phyloP scores from a whole-genome alignment of 2,888 invertebrate species.

The Oscheius sp. region DNA sequence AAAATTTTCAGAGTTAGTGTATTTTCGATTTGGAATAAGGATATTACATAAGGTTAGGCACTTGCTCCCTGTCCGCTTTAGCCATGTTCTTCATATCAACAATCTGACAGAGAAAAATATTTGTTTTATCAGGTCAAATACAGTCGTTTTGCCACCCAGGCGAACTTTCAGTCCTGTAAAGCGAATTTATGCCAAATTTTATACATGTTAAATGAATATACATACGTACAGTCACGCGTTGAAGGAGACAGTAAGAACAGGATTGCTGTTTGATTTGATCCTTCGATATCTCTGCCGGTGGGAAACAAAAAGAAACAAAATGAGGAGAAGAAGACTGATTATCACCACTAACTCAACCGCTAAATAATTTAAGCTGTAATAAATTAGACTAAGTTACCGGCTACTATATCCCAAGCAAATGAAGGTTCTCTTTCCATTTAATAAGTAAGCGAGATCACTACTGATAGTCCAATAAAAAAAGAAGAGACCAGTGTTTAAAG shows the following conservation, averaged over 20 bases:
- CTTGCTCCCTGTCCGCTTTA: constrained; percentile 10
- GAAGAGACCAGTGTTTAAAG: neutral
- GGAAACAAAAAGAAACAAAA: constrained; percentile 3
- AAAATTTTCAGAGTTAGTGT: constrained; percentile 13
- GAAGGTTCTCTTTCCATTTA: neutral
- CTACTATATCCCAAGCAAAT: constrained; percentile 8
- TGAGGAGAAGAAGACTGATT: constrained; percentile 4
- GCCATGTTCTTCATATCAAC: constrained; percentile 14
- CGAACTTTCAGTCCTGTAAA: constrained; percentile 18
- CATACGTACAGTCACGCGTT: neutral
- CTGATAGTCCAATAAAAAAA: neutral
- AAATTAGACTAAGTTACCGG: neutral
- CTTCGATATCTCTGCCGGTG: constrained; percentile 13
- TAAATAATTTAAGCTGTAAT: neutral
- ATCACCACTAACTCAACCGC: neutral
- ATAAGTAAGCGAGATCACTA: too few species aligned
- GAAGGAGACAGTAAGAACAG: neutral
- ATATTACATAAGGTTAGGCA: neutral
- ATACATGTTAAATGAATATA: constrained; percentile 3
- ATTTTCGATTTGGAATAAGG: constrained; percentile 4
- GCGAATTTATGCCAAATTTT: constrained; percentile 10
- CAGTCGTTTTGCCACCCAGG: constrained; percentile 43
- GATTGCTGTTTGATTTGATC: constrained; percentile 8
- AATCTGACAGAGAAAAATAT: constrained; percentile 16
- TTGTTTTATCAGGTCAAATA: constrained; percentile 41